Evolutionary conservation across 2,113 vertebrate genomes (phyloP).

Genomic region (cat (Felis catus)): F.catus_Fca126_mat1.0 CM031412.1:164311001-164311500

Average conservation of each 20-base stretch:
- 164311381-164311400: neutral
- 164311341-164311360: neutral
- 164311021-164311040: neutral
- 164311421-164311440: neutral
- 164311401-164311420: neutral
- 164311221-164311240: neutral
- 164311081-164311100: neutral
- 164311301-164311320: neutral
- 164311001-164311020: accelerated
- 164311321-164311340: neutral
- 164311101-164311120: neutral
- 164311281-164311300: neutral
- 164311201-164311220: accelerated
- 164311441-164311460: neutral
- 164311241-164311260: neutral
- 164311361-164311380: neutral
- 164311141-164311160: neutral
- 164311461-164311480: neutral
- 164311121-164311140: neutral
- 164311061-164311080: neutral
- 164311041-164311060: neutral
- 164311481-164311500: neutral
- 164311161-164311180: neutral
- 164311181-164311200: neutral
- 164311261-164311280: neutral